Percentiles rank a stretch among this genome's conserved stretches.
Conservation (phyloP, 2,113 vertebrate species). For the Reinhardtius hippoglossoides region DNA sequence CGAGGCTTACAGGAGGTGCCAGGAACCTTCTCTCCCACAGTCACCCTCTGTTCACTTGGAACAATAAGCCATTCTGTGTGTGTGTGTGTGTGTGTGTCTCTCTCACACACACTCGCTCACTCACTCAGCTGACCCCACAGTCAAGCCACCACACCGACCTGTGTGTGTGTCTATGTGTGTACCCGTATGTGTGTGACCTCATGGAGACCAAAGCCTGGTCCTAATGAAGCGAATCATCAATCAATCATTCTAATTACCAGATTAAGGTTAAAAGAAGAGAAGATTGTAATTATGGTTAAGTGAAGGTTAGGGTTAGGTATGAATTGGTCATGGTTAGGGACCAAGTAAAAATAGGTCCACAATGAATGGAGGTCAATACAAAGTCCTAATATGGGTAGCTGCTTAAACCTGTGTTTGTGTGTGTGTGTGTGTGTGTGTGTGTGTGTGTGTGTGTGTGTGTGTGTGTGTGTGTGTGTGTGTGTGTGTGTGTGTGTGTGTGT, state of each 20-base stretch:
- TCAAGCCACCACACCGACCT: neutral
- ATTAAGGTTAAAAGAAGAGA: too few species aligned
- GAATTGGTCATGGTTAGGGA: too few species aligned
- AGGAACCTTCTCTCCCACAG: constrained; percentile 78
- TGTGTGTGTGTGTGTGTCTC: constrained; percentile 17
- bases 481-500: too few species aligned
- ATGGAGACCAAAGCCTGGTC: too few species aligned
- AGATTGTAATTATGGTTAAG: too few species aligned
- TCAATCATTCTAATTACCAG: too few species aligned
- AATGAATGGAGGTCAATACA: neutral
- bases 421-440: neutral
- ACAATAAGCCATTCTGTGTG: constrained; percentile 75
- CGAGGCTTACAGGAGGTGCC: constrained; percentile 72
- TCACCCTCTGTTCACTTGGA: constrained; percentile 78
- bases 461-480: too few species aligned
- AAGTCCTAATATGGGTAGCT: too few species aligned
- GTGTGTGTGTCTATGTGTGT: neutral
- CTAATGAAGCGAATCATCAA: too few species aligned
- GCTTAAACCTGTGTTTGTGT: too few species aligned
- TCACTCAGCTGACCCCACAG: constrained; percentile 53
- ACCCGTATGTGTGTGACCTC: neutral
- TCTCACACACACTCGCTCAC: constrained; percentile 32
- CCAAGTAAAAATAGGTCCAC: neutral
- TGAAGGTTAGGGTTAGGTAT: too few species aligned
- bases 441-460: neutral